Percentiles rank a stretch among this genome's conserved stretches.
These are phyloP conservation scores for Epiperipatus broadwayi DNA, from an alignment of 2,888 invertebrate genomes.

Conservation along the genomic window DNA sequence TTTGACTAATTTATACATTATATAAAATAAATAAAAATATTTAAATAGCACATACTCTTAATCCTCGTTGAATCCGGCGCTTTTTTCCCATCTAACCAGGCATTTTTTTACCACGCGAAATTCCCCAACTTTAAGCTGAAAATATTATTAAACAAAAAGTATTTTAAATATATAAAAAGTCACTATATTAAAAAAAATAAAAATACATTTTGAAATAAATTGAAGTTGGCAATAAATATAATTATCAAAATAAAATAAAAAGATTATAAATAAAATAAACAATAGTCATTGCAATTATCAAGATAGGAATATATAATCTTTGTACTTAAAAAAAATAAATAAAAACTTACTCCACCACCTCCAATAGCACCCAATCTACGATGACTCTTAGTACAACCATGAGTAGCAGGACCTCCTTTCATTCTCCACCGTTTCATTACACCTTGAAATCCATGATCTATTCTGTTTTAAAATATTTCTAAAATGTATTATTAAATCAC, in stretches of 20 bases:
- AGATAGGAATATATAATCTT: background rate
- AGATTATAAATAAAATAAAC: background rate
- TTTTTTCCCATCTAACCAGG: conserved; percentile 31
- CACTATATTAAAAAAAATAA: too few relatives aligned
- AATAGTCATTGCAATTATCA: background rate
- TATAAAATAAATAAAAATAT: too few relatives aligned
- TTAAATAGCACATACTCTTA: conserved; percentile 23
- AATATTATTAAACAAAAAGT: conserved; percentile 8
- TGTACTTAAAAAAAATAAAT: conserved; percentile 10
- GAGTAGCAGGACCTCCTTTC: conserved; percentile 27
- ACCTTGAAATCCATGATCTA: conserved; percentile 34
- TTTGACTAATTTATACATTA: too few relatives aligned
- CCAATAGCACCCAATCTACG: conserved; percentile 26
- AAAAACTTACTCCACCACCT: conserved; percentile 23
- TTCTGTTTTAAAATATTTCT: conserved; percentile 21
- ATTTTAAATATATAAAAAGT: too few relatives aligned
- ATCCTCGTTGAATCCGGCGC: conserved; percentile 21
- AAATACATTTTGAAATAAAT: too few relatives aligned
- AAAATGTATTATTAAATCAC: background rate
- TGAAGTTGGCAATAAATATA: too few relatives aligned
- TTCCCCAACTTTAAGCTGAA: conserved; percentile 21
- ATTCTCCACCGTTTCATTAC: conserved; percentile 34
- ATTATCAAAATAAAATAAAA: background rate
- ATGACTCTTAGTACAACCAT: conserved; percentile 30
- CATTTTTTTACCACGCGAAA: conserved; percentile 29